A percentile compares a stretch with the other conserved stretches of the same genome.
These are phyloP conservation scores for Chitala chitala DNA, from an alignment of 2,113 vertebrate species.

Conservation along the genomic window DNA sequence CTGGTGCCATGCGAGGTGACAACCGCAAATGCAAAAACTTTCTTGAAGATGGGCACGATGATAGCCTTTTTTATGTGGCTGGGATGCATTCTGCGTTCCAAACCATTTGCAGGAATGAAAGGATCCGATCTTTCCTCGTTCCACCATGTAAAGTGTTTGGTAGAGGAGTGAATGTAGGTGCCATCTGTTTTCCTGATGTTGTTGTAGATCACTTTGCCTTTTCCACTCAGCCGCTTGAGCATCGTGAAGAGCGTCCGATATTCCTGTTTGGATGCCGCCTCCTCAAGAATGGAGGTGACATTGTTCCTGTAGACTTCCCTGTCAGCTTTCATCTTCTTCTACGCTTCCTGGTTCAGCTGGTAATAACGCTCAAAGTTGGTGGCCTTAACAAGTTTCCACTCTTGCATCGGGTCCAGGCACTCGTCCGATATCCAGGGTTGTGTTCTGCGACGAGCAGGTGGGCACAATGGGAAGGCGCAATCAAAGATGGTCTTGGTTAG, in stretches of 20 bases:
- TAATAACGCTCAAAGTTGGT: no score
- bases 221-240: not conserved
- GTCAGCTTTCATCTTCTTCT: not conserved
- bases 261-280: not conserved
- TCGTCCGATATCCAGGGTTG: no score
- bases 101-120: no score
- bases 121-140: no score
- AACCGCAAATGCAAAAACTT: no score
- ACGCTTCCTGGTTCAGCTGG: no score
- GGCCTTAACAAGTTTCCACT: no score
- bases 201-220: not conserved
- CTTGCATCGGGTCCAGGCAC: no score
- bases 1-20: not conserved
- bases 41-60: not conserved
- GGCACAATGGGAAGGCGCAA: no score
- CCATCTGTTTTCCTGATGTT: not conserved
- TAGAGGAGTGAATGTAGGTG: not conserved
- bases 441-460: no score
- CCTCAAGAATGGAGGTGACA: not conserved
- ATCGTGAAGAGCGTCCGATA: not conserved
- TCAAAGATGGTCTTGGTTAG: no score
- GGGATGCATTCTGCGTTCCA: not conserved
- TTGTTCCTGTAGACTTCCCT: not conserved
- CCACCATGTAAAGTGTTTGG: not conserved
- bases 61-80: not conserved